Conservation (phyloP, 1,140 invertebrate genomes). For the Drosophila punjabiensis region DNA sequence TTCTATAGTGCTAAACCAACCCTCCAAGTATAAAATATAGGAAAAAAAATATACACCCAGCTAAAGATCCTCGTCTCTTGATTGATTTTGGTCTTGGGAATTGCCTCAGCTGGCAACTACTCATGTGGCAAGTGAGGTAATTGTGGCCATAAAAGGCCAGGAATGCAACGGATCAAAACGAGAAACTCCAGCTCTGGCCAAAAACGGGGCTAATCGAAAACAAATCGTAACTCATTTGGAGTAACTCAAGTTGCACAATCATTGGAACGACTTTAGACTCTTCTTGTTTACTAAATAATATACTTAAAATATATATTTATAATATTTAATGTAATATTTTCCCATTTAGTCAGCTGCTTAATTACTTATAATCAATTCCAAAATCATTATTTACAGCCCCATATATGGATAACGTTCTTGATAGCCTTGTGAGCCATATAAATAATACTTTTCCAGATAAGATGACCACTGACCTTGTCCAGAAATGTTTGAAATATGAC, state of each 20-base stretch:
- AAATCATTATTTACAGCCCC: slow-evolving; percentile 1
- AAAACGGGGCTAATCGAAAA: slow-evolving; percentile 26
- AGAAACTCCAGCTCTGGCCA: slow-evolving; percentile 23
- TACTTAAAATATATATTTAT: neutral
- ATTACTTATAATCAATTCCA: neutral
- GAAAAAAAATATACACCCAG: neutral
- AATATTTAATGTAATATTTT: neutral
- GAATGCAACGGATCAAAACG: slow-evolving; percentile 28
- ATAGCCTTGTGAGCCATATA: slow-evolving; percentile 2
- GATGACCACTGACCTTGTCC: neutral
- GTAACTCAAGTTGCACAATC: slow-evolving; percentile 7
- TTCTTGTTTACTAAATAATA: neutral
- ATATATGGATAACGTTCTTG: slow-evolving; percentile 7
- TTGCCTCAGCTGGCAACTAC: slow-evolving; percentile 17
- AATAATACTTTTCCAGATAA: slow-evolving; percentile 10
- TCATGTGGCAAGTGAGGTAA: slow-evolving; percentile 2
- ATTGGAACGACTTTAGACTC: neutral
- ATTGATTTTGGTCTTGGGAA: neutral
- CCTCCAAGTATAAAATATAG: neutral
- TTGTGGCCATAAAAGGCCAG: slow-evolving; percentile 36
- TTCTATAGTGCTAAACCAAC: neutral
- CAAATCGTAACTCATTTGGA: slow-evolving; percentile 1
- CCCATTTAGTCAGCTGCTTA: neutral
- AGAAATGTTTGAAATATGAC: neutral
- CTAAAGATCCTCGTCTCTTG: neutral